These are phyloP conservation scores for Drosophila melanogaster DNA, from an alignment of 1,140 invertebrate genomes.

Conservation along the genomic window DNA sequence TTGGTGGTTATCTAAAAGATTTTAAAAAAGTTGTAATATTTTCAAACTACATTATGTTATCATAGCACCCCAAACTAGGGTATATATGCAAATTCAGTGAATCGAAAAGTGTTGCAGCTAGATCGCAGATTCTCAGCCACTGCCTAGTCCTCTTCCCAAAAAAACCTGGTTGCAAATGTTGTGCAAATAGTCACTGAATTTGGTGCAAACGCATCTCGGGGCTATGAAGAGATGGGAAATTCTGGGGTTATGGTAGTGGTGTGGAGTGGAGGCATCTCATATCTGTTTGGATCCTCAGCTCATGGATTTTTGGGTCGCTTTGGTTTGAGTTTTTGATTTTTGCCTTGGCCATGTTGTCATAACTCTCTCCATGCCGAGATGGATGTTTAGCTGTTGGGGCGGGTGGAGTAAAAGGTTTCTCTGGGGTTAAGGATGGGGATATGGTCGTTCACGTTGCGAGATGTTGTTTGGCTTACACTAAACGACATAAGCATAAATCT, in stretches of 20 bases:
- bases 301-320: slow-evolving; percentile 40
- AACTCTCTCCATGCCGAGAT: slow-evolving; percentile 48
- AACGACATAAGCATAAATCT: slow-evolving; percentile 81
- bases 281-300: slow-evolving; percentile 9
- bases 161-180: slow-evolving; percentile 48
- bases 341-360: slow-evolving; percentile 67
- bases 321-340: slow-evolving; percentile 49
- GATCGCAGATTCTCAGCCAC: slow-evolving; percentile 15
- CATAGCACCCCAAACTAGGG: not conserved
- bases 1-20: no score
- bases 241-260: slow-evolving; percentile 2
- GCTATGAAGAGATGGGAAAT: slow-evolving; percentile 14
- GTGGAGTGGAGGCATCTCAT: slow-evolving; percentile 18
- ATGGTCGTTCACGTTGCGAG: slow-evolving; percentile 36
- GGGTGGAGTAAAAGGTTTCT: not conserved
- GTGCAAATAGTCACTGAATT: slow-evolving; percentile 61
- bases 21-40: no score
- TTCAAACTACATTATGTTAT: not conserved
- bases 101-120: slow-evolving; percentile 23
- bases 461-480: slow-evolving; percentile 77
- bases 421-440: slow-evolving; percentile 25
- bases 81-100: slow-evolving; percentile 21
- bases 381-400: not conserved
- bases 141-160: slow-evolving; percentile 13
- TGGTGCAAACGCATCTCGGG: slow-evolving; percentile 46